Evolutionary conservation across 30 jellyfish, hydroid and myxozoan genomes (phyloP), one percentile per base, ranked within the genome.

Genomic region (Aurelia sp.): DNA sequence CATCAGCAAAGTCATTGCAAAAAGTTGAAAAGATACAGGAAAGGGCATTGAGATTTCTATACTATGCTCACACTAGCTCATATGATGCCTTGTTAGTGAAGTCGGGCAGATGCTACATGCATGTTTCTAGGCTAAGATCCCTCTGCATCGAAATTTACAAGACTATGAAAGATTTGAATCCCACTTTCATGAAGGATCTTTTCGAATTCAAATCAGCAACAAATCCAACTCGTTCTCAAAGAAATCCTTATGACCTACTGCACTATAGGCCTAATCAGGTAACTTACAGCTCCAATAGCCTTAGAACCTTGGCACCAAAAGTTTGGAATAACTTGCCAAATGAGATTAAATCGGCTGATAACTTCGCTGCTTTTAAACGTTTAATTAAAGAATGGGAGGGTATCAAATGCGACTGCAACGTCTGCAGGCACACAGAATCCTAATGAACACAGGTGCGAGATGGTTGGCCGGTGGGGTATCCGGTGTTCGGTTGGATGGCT

Each of bases 1-100:
- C 80, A 62, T 78, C 89, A n/a, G 31, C 86, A 30, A 74, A 74
- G 22, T 74, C 86, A 11, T 23, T 53, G 70, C 53, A 50, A 22
- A 74, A 57, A 20, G 60, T 74, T 21, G 86, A 74, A 74, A 74
- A 69, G 44, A 23, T 33, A 73, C 75, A 74, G 13, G 86, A 74
- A 74, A 62, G 73, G 18, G 86, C 86, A 7, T 10, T 53, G 47
- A 74, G 86, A 53, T 74, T 74, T 31, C 63, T 74, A 59, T 21
- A 59, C 69, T 10, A 59, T 59, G 69, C 13, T 59, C 23, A 59
- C 35, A 59, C 12, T 7, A 18, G 13, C 23, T 21, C 23, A 13
- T 59, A 59, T 59, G 69, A 59, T 18, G 33, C 23, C 33, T 12
- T 59, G 33, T 35, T 59, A 4, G 33, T 21, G 33, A 59, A 59